Percentiles rank a stretch among this genome's conserved stretches.
These are phyloP conservation scores for Drosophila nigromelanica DNA, from an alignment of 1,140 invertebrate species.

Conservation along the genomic window DNA sequence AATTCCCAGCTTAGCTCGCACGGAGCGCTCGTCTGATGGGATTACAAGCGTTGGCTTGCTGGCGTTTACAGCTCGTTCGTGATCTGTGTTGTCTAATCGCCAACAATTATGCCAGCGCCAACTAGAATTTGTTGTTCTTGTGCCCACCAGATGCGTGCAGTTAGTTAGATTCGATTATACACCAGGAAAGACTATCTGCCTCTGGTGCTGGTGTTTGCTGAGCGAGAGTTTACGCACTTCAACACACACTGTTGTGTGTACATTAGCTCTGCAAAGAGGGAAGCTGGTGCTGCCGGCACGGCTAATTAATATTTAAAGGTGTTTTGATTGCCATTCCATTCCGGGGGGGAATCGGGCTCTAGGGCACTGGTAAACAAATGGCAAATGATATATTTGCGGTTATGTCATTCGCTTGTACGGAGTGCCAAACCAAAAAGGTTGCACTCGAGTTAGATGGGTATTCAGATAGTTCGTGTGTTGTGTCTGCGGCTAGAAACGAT, in stretches of 20 bases:
- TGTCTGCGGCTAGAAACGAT: constrained; percentile 15
- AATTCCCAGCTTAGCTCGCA: constrained; percentile 66
- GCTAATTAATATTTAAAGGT: constrained; percentile 79
- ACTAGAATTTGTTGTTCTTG: constrained; percentile 28
- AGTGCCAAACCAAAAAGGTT: constrained; percentile 6
- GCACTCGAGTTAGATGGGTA: constrained; percentile 37
- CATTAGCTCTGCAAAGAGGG: constrained; percentile 23
- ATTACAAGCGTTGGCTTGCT: neutral
- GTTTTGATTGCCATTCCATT: constrained; percentile 43
- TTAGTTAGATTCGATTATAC: constrained; percentile 41
- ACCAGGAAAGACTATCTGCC: constrained; percentile 18
- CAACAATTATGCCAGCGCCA: constrained; percentile 69
- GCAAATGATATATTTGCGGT: constrained; percentile 40
- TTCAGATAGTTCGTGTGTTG: constrained; percentile 2
- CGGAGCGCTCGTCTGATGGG: constrained; percentile 19
- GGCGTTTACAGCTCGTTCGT: constrained; percentile 68
- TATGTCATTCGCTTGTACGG: constrained; percentile 60
- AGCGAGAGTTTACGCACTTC: constrained; percentile 69
- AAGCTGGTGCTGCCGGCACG: constrained; percentile 40
- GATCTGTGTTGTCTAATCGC: constrained; percentile 79
- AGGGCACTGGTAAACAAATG: constrained; percentile 19
- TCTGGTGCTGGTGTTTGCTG: constrained; percentile 24
- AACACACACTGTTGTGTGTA: constrained; percentile 55
- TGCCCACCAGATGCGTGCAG: constrained; percentile 56
- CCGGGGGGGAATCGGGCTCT: constrained; percentile 28